Conservation (phyloP, 37 sponge, comb jelly and placozoan species). For the Ephydatia muelleri region DNA sequence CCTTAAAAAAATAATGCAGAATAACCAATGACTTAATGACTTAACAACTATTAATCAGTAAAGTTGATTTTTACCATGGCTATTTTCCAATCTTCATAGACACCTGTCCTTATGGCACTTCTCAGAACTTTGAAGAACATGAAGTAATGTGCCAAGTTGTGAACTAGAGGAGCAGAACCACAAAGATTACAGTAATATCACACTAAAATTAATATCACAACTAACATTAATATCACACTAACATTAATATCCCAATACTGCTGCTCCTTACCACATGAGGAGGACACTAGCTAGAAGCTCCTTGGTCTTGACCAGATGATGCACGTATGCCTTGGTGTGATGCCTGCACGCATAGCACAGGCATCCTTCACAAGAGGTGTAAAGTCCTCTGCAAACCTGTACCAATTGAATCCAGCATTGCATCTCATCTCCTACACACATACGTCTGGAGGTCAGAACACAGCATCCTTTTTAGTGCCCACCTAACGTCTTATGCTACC, state of each 20-base stretch:
- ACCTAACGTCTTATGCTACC: too few relatives aligned
- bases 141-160: slow-evolving; percentile 63
- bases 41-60: background rate
- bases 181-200: background rate
- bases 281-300: slow-evolving; percentile 74
- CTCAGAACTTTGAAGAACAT: slow-evolving; percentile 61
- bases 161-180: slow-evolving; percentile 29
- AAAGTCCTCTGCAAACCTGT: slow-evolving; percentile 47
- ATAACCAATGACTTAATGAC: too few relatives aligned
- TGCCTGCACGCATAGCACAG: slow-evolving; percentile 70
- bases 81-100: slow-evolving; percentile 1
- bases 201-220: background rate
- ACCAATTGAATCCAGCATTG: too few relatives aligned
- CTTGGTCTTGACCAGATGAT: slow-evolving; percentile 70
- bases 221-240: too few relatives aligned
- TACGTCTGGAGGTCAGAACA: too few relatives aligned
- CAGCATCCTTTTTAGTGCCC: too few relatives aligned
- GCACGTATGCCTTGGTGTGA: slow-evolving; percentile 78
- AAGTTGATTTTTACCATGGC: background rate
- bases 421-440: too few relatives aligned
- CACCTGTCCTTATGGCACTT: slow-evolving; percentile 12
- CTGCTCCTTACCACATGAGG: slow-evolving; percentile 71
- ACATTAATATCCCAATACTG: background rate
- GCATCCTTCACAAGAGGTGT: slow-evolving; percentile 53
- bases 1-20: too few relatives aligned